Percentiles rank a stretch among this genome's conserved stretches.
These are phyloP conservation scores for Microcebus tavaratra DNA, from an alignment of 2,113 vertebrate species.

Conservation along the genomic window DNA sequence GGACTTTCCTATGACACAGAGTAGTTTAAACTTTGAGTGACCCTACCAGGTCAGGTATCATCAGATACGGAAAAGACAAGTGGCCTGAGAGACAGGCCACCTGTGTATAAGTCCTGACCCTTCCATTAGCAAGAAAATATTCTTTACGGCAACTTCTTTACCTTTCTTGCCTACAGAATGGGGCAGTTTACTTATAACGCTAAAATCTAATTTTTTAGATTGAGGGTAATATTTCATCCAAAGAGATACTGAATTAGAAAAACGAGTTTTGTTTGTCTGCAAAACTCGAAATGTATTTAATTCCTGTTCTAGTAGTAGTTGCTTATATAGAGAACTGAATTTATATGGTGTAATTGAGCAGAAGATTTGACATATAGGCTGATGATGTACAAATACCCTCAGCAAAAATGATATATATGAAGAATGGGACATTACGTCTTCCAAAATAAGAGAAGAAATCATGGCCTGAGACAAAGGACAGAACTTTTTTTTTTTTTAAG, in stretches of 20 bases:
- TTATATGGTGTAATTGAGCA: slow-evolving; percentile 61
- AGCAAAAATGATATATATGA: slow-evolving; percentile 50
- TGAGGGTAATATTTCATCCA: not conserved
- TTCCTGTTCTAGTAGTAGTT: not conserved
- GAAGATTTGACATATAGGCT: slow-evolving; percentile 59
- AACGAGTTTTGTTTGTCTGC: not conserved
- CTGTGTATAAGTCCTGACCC: not conserved
- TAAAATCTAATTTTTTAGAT: not conserved
- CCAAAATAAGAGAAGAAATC: slow-evolving; percentile 65
- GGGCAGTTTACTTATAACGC: not conserved
- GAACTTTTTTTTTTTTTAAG: not conserved
- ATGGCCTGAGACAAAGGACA: slow-evolving; percentile 72
- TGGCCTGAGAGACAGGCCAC: not conserved
- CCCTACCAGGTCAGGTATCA: not conserved
- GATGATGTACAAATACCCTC: slow-evolving; percentile 59
- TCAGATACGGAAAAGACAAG: not conserved
- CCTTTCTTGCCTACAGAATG: not conserved
- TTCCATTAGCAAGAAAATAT: not conserved
- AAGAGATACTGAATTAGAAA: not conserved
- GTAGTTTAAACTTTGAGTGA: not conserved
- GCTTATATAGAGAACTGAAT: slow-evolving; percentile 45
- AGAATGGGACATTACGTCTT: slow-evolving; percentile 56
- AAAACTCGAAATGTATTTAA: not conserved
- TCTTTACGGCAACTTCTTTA: not conserved
- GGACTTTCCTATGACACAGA: not conserved